Conservation (phyloP, 1,140 invertebrate species). For the Monochamus saltuarius region DNA sequence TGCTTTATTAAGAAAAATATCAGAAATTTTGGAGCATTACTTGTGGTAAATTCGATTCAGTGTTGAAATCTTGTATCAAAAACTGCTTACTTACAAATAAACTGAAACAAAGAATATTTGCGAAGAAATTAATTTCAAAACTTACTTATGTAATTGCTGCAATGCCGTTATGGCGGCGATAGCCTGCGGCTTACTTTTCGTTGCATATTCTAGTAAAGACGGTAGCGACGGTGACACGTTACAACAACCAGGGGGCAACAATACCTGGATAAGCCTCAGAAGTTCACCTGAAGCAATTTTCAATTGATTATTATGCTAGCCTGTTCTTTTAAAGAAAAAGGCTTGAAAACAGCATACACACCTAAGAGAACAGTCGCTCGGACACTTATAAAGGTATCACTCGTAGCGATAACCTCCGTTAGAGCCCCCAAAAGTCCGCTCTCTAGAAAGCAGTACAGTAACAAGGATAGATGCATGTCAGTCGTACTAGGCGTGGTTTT, state of each 20-base stretch:
- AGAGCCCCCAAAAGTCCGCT: constrained; percentile 84
- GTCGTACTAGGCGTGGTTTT: constrained; percentile 84
- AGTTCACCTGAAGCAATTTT: constrained; percentile 73
- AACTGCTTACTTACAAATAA: constrained; percentile 7
- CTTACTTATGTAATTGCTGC: constrained; percentile 67
- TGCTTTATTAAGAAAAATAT: too few relatives aligned
- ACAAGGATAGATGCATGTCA: constrained; percentile 86
- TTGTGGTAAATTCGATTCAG: too few relatives aligned
- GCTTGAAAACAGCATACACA: constrained; percentile 31
- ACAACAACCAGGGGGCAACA: constrained; percentile 82
- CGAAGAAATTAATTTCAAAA: constrained; percentile 9
- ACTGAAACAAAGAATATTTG: constrained; percentile 5
- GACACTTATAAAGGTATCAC: constrained; percentile 85
- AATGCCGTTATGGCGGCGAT: constrained; percentile 78
- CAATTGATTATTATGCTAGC: too few relatives aligned
- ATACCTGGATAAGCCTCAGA: constrained; percentile 79
- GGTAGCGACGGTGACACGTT: constrained; percentile 80
- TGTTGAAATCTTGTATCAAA: too few relatives aligned
- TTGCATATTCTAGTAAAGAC: constrained; percentile 74
- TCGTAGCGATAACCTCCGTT: constrained; percentile 86
- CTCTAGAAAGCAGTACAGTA: constrained; percentile 85
- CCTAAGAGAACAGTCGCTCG: constrained; percentile 86
- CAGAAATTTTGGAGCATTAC: too few relatives aligned
- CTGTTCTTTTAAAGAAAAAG: background rate
- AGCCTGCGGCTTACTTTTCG: constrained; percentile 74